These are phyloP conservation scores for Atrichornis clamosus DNA, from an alignment of 2,113 vertebrate genomes.

Conservation along the genomic window DNA sequence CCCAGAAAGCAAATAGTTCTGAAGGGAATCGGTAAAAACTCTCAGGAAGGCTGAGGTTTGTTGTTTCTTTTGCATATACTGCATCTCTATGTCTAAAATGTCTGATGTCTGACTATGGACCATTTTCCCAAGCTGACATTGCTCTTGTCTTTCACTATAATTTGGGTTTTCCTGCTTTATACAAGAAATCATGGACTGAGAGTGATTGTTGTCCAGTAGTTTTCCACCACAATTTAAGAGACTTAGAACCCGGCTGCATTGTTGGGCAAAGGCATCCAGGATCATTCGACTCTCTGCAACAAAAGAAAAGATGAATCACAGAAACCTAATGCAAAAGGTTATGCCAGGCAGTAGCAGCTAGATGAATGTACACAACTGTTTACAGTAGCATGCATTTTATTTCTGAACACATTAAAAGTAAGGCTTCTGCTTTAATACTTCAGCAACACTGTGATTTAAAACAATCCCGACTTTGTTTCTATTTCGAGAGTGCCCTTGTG, in stretches of 20 bases:
- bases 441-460: slow-evolving; percentile 56
- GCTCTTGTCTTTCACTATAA: slow-evolving; percentile 75
- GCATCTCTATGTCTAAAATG: slow-evolving; percentile 82
- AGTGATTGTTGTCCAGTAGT: slow-evolving; percentile 83
- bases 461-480: slow-evolving; percentile 69
- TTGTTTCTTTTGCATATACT: slow-evolving; percentile 90
- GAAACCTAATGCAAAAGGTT: slow-evolving; percentile 12
- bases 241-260: slow-evolving; percentile 95
- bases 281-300: slow-evolving; percentile 92
- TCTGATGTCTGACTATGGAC: slow-evolving; percentile 83
- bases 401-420: slow-evolving; percentile 38
- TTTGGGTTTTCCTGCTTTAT: slow-evolving; percentile 88
- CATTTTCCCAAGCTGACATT: slow-evolving; percentile 79
- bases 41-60: slow-evolving; percentile 93
- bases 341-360: background rate
- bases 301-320: slow-evolving; percentile 60
- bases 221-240: slow-evolving; percentile 93
- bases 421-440: slow-evolving; percentile 36
- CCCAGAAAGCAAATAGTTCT: slow-evolving; percentile 92
- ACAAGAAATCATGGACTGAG: slow-evolving; percentile 82
- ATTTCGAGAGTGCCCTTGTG: slow-evolving; percentile 68
- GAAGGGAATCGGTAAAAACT: slow-evolving; percentile 96
- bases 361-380: background rate
- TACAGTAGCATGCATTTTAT: slow-evolving; percentile 31
- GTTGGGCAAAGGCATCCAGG: slow-evolving; percentile 96